Conservation (phyloP, 2,797 vertebrate genomes). For the Phataginus tricuspis region DNA sequence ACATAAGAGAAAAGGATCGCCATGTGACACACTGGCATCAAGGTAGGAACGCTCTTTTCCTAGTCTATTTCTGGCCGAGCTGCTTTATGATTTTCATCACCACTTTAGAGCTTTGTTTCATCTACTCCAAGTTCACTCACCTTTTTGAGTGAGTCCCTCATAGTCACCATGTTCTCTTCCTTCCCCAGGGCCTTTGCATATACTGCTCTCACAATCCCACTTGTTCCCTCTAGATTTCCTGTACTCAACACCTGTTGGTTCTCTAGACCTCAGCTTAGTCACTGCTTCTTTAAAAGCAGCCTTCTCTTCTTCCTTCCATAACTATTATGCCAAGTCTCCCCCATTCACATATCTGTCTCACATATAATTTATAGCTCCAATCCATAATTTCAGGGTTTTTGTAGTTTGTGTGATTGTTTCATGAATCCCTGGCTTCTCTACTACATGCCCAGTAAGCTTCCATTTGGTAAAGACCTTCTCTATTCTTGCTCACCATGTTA, state of each 20-base stretch:
- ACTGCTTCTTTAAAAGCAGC: conserved; percentile 20
- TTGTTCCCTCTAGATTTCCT: background rate
- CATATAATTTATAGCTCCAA: background rate
- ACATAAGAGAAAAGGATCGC: conserved; percentile 95
- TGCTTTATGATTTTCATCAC: conserved; percentile 29
- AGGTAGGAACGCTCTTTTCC: conserved; percentile 86
- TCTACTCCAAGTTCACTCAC: conserved; percentile 31
- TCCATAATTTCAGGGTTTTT: conserved; percentile 20
- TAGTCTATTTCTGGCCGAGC: background rate
- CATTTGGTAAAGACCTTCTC: background rate
- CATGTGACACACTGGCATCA: conserved; percentile 93
- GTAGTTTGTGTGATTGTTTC: background rate
- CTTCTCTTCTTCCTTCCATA: conserved; percentile 24
- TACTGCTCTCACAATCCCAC: conserved; percentile 2
- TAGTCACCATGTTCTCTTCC: background rate
- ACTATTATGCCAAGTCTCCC: background rate
- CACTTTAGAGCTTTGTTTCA: conserved; percentile 27
- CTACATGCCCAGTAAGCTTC: background rate
- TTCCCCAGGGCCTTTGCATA: conserved; percentile 28
- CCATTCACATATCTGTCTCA: background rate
- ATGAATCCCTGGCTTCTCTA: background rate
- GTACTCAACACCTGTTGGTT: background rate
- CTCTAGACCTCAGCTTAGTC: background rate
- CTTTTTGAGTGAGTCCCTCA: background rate
- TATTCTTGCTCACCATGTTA: conserved; percentile 1